phyloP scores from a whole-genome alignment of 2,888 invertebrate genomes.

The Orthosia gothica region DNA sequence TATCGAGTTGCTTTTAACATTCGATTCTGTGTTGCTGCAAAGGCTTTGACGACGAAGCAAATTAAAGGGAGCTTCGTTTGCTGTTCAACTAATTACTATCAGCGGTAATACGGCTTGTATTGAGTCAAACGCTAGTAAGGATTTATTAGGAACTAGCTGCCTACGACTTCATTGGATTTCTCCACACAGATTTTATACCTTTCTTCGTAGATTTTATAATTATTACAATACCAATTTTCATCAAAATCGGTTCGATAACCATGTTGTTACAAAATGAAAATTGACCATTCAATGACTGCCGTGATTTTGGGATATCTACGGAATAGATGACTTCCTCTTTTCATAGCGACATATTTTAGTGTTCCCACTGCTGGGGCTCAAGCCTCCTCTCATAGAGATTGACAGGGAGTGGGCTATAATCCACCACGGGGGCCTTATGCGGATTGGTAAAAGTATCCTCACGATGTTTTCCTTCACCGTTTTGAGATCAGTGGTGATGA shows the following conservation, averaged over 20 bases:
- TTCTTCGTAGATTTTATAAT: too few relatives aligned
- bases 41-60: constrained; percentile 14
- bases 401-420: too few relatives aligned
- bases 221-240: not conserved
- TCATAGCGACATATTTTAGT: too few relatives aligned
- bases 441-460: too few relatives aligned
- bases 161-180: not conserved
- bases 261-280: not conserved
- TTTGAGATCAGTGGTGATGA: too few relatives aligned
- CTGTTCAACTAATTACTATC: constrained; percentile 38
- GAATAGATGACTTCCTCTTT: too few relatives aligned
- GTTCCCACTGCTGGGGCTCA: too few relatives aligned
- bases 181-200: too few relatives aligned
- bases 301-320: not conserved
- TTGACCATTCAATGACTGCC: not conserved
- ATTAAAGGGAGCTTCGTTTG: constrained; percentile 52
- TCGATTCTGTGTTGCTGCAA: constrained; percentile 26
- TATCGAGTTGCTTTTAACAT: constrained; percentile 51
- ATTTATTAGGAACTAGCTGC: not conserved
- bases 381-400: too few relatives aligned
- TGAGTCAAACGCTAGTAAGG: not conserved
- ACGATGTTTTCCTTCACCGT: too few relatives aligned
- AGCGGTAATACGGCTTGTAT: not conserved
- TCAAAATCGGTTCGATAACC: not conserved
- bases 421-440: too few relatives aligned